Evolutionary conservation across 2,113 vertebrate genomes (phyloP).

Genomic region (Archocentrus centrarchus): DNA sequence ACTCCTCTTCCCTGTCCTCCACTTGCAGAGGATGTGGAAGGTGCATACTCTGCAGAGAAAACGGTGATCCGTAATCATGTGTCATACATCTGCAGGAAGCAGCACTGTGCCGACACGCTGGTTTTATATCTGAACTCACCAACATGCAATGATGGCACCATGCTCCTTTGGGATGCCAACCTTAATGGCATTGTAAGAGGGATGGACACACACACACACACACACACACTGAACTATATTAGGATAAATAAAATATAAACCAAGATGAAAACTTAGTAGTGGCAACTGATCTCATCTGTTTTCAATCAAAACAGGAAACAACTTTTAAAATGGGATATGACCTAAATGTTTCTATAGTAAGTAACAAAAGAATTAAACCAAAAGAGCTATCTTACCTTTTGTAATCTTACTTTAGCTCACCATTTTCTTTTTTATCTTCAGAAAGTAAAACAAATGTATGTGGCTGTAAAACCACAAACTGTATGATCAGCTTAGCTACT

Average conservation of each 20-base stretch:
- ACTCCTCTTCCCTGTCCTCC: not conserved
- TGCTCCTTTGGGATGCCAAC: conserved; percentile 86
- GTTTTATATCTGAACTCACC: conserved; percentile 86
- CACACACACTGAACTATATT: not conserved
- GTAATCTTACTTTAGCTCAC: no score
- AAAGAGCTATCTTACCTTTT: no score
- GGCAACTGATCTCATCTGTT: not conserved
- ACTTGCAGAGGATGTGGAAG: conserved; percentile 74
- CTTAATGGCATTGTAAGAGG: conserved; percentile 83
- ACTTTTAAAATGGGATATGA: not conserved
- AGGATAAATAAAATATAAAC: not conserved
- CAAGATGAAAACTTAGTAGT: not conserved
- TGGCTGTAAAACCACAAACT: not conserved
- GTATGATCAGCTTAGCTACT: not conserved
- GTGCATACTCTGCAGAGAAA: conserved; percentile 83
- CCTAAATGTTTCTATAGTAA: no score
- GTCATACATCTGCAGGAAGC: conserved; percentile 84
- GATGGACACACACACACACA: not conserved
- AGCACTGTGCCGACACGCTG: conserved; percentile 83
- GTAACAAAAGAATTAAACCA: no score
- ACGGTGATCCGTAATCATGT: conserved; percentile 81
- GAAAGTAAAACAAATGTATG: no score
- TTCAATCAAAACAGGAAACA: not conserved
- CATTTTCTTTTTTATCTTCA: no score
- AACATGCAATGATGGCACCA: conserved; percentile 82